A percentile compares a stretch with the other conserved stretches of the same genome.
Evolutionary conservation across 2,113 vertebrate species (phyloP).

Genomic region (Labrus mixtus): DNA sequence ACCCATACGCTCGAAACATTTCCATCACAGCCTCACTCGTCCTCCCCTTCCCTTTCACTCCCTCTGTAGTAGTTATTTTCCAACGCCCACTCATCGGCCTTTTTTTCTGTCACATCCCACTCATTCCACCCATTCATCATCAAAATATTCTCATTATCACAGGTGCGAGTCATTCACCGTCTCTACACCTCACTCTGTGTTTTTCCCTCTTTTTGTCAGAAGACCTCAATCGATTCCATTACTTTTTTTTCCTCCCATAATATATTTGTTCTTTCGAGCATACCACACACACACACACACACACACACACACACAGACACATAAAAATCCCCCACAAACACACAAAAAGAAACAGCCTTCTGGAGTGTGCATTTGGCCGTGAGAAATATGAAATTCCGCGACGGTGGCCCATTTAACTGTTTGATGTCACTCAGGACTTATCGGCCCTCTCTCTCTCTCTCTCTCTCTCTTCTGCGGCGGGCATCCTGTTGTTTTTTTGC

Average conservation of each 20-base stretch:
- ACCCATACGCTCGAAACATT: constrained; percentile 16
- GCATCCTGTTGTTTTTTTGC: constrained; percentile 66
- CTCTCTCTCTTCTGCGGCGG: constrained; percentile 14
- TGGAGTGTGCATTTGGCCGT: constrained; percentile 25
- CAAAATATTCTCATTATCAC: constrained; percentile 49
- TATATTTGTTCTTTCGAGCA: background rate
- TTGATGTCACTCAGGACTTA: constrained; percentile 48
- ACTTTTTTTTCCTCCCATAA: background rate
- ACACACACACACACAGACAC: constrained; percentile 25
- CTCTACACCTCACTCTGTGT: background rate
- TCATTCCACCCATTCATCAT: constrained; percentile 57
- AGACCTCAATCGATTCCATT: background rate
- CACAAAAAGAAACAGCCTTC: background rate
- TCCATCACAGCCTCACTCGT: constrained; percentile 35
- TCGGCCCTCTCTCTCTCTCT: no score
- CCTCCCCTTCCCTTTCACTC: constrained; percentile 30
- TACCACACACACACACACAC: constrained; percentile 20
- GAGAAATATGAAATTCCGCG: constrained; percentile 42
- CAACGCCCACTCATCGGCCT: constrained; percentile 52
- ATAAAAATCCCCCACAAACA: constrained; percentile 5
- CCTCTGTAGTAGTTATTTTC: constrained; percentile 42
- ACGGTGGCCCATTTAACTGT: constrained; percentile 45
- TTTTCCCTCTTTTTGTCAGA: background rate
- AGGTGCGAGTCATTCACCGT: constrained; percentile 37
- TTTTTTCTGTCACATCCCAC: constrained; percentile 49